phyloP scores from a whole-genome alignment of 2,113 vertebrate genomes.

The Cephalopterus ornatus region DNA sequence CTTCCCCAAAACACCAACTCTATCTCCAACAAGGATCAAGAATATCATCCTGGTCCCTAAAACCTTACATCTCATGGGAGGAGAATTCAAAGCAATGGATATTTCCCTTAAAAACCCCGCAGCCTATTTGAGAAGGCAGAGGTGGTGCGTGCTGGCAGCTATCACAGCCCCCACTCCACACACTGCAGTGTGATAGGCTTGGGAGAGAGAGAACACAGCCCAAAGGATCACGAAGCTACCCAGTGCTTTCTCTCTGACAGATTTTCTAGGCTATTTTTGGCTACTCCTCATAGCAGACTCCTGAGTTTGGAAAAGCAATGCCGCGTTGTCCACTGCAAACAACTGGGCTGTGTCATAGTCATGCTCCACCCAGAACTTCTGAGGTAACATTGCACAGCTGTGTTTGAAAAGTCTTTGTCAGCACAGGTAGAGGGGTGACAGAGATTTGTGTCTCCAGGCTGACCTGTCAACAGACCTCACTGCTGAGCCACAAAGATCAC shows the following conservation, averaged over 20 bases:
- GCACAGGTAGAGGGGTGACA: background rate
- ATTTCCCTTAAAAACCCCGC: background rate
- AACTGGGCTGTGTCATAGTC: background rate
- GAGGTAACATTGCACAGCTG: background rate
- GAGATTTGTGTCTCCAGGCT: background rate
- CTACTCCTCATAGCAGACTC: background rate
- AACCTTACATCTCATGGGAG: background rate
- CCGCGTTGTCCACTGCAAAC: background rate
- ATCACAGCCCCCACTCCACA: background rate
- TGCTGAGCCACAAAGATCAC: background rate
- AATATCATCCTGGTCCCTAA: background rate
- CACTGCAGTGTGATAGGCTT: background rate
- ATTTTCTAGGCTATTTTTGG: background rate
- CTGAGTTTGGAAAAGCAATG: background rate
- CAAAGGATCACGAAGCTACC: background rate
- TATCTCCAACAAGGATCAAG: background rate
- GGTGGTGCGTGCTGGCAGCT: constrained; percentile 1
- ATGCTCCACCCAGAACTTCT: background rate
- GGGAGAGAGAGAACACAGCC: background rate
- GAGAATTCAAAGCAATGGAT: background rate
- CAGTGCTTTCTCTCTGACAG: background rate
- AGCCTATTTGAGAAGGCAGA: background rate
- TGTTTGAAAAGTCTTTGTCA: background rate
- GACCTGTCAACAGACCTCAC: background rate
- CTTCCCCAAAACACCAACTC: background rate